Percentiles rank a stretch among this genome's conserved stretches.
These are phyloP conservation scores for Lobophora halterata DNA, from an alignment of 2,888 invertebrate species.

Conservation along the genomic window DNA sequence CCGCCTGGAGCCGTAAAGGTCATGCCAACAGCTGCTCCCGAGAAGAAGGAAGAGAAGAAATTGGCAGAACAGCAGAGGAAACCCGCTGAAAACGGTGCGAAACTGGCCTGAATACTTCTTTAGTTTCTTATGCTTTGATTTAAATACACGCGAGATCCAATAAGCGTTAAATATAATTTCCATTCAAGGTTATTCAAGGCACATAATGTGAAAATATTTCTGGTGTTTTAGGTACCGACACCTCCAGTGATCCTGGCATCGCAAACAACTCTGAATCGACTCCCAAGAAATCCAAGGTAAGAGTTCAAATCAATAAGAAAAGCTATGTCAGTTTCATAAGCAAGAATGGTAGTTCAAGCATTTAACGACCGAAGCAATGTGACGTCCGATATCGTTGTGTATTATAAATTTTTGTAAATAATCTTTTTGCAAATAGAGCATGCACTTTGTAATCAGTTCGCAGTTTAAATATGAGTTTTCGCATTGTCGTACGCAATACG, in stretches of 20 bases:
- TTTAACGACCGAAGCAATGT: slow-evolving; percentile 28
- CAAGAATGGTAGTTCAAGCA: slow-evolving; percentile 56
- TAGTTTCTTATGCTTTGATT: too few relatives aligned
- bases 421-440: slow-evolving; percentile 56
- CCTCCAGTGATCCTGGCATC: slow-evolving; percentile 70
- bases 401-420: slow-evolving; percentile 57
- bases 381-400: slow-evolving; percentile 48
- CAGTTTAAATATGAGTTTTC: slow-evolving; percentile 40
- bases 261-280: slow-evolving; percentile 73
- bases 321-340: slow-evolving; percentile 12
- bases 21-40: slow-evolving; percentile 86
- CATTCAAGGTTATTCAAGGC: too few relatives aligned
- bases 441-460: slow-evolving; percentile 55
- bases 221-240: slow-evolving; percentile 66
- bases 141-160: too few relatives aligned
- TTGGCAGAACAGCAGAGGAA: slow-evolving; percentile 54
- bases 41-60: slow-evolving; percentile 75
- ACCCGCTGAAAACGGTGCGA: slow-evolving; percentile 75
- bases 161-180: neutral
- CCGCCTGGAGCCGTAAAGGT: slow-evolving; percentile 90
- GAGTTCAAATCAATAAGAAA: slow-evolving; percentile 18
- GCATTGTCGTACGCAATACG: slow-evolving; percentile 34
- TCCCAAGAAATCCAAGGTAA: slow-evolving; percentile 73
- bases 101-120: too few relatives aligned
- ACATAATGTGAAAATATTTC: too few relatives aligned